Base-by-base conservation (phyloP, 1,140 invertebrate species). In the Lepidurus arcticus region DNA sequence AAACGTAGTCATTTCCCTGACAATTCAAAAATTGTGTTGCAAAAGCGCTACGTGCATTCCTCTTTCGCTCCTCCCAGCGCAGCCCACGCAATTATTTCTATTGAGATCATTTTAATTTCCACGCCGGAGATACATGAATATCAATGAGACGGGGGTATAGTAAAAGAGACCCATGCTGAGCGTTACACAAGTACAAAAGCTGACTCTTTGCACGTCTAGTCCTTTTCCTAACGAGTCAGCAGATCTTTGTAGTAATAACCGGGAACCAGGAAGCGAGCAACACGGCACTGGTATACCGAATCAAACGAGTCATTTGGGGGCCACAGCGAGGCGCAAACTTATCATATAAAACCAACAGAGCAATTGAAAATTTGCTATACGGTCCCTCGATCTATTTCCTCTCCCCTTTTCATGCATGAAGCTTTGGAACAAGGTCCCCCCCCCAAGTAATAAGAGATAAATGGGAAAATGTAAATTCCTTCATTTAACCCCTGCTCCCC, bases 251-350 rank as follows among this genome's bases (percentile, higher is more conserved):
- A 21, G 53, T 13, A 21, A 21, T 65, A 65, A 65, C 53, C 53
- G 21, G 53, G 16, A 13, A 16, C 16, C 53, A 65, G 16, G 21
- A 21, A 65, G 21, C 53, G 53, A 65, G 53, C 53, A 65, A 7
- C 53, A 65, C n/a, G 16, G 21, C 21, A 1, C 21, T n/a, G n/a
- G 21, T 65, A 21, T 21, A 65, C 21, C 5, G 53, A 9, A 65
- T 65, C 53, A 65, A 65, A 65, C 53, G 53, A 65, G 53, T 65
- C 53, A 65, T 65, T 65, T 65, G 53, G 53, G 53, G 53, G 53
- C 53, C 53, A 65, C 53, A 65, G 53, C 53, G 21, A 65, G 53
- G 53, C 53, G 53, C 53, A 65, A 65, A 65, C 53, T 65, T 65
- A 65, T 65, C 53, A 65, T 65, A 65, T 65, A 65, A 65, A 65